Base-by-base conservation (phyloP, 1,140 invertebrate species). In the Pseudobourletiella spinata region DNA sequence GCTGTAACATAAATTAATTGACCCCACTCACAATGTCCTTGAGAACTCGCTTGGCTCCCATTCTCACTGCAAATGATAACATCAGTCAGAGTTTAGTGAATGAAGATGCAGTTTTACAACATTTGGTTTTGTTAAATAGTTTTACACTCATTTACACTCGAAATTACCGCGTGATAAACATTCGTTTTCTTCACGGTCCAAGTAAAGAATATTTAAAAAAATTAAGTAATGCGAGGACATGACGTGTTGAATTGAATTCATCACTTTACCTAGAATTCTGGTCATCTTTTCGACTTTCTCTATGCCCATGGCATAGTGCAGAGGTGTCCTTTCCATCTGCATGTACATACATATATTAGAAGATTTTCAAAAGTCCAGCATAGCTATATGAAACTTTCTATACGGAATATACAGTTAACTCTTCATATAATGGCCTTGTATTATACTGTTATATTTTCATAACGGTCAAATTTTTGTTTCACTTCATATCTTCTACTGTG, bases 241-340 rank as follows among this genome's bases (percentile, higher is more conserved):
- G n/a, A 11, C 8, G 32, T 18, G 18, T 48, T 11, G 18, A 22
- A 22, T 48, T 48, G 44, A 18, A 15, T 18, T 6, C 4, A 48
- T 48, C 22, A 82, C 72, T 86, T 82, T 24, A 91, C 89, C 52
- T 55, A 55, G 39, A 11, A 55, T 55, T 55, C 52, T 55, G 18
- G 52, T 55, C 52, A 55, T 55, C 2, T 81, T 79, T 75, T 92
- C 39, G n/a, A 91, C 86, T 57, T 86, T 83, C 46, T 87, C 86
- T 2, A 89, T 82, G 15, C 87, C 90, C 89, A 93, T 90, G 0
- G 90, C 88, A 73, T 92, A 93, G 74, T 93, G 90, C 28, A 93
- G 76, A 4, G 88, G 83, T 1, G 87, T 90, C 70, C 89, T 81
- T 71, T 91, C 87, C 76, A 94, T 73, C 89, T 93, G 29, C 8